Evolutionary conservation across 2,113 vertebrate genomes (phyloP), one percentile per base, ranked within the genome.

Genomic region (Tenebrosternarchus preto): DNA sequence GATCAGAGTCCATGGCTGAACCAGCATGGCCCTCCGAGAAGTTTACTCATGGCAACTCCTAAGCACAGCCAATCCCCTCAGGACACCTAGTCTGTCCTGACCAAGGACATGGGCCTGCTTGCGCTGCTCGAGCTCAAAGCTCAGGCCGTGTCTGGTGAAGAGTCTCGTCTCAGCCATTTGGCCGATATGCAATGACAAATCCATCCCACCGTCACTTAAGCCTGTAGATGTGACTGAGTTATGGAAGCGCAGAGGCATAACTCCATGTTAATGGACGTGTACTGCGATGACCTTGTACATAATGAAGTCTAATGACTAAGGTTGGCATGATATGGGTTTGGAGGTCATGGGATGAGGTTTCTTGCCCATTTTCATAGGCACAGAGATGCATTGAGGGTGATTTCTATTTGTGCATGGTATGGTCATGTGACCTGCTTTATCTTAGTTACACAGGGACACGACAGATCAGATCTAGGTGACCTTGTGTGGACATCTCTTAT

Each of bases 231-330:
- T 31, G 70, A 71, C 67, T 31, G 66, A 78, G 55, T 80, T 83
- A 80, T 84, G 84, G 82, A 50, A 71, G 57, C 71, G 60, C 29
- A 5, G 73, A 76, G 77, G 53, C 77, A 88, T 89, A 88, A 88
- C 87, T 90, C 80, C 83, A 84, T 74, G 76, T 64, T 78, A 88
- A 86, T 81, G 82, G 84, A 84, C 83, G 17, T 64, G 81, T 89
- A 87, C 83, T 83, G 77, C 83, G 78, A 80, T 85, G 88, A 92
- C 92, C 89, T 92, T 91, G 90, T 87, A 84, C 61, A 31, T 88
- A 80, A 89, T 82, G 67, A 84, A 84, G 83, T 81, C 73, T 85
- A 85, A 91, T 84, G 87, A 82, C 76, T 81, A 82, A 76, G 81
- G 82, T 80, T 63, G 59, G 15, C 63, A 73, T 71, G 82, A n/a